A percentile compares a stretch with the other conserved stretches of the same genome.
phyloP scores from a whole-genome alignment of 1,140 invertebrate genomes.

The Drosophila ambigua region DNA sequence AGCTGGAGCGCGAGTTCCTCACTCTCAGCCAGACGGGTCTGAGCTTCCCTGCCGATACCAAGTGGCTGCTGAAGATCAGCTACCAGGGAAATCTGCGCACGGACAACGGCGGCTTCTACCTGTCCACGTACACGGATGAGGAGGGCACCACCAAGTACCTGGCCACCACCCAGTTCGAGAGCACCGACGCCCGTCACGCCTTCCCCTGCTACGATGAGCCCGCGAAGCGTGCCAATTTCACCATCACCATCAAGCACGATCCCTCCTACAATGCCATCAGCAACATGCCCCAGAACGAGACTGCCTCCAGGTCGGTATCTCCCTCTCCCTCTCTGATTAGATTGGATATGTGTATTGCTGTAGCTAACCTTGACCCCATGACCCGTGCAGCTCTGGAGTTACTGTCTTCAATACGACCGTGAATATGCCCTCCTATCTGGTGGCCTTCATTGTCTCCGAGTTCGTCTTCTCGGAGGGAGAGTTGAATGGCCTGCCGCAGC shows the following conservation, averaged over 20 bases:
- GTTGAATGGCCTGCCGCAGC: slow-evolving; percentile 77
- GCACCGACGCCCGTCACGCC: slow-evolving; percentile 90
- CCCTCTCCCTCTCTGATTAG: neutral
- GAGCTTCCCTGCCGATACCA: slow-evolving; percentile 46
- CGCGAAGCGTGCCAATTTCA: slow-evolving; percentile 90
- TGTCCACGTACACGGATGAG: slow-evolving; percentile 88
- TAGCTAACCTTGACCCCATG: no score
- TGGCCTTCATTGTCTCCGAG: slow-evolving; percentile 80
- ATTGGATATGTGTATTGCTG: neutral
- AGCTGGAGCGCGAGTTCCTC: slow-evolving; percentile 68
- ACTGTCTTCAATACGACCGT: slow-evolving; percentile 59
- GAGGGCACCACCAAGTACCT: slow-evolving; percentile 86
- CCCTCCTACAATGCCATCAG: slow-evolving; percentile 87
- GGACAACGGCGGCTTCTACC: slow-evolving; percentile 91
- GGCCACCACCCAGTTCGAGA: slow-evolving; percentile 91
- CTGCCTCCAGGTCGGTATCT: slow-evolving; percentile 43
- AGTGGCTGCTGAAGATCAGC: slow-evolving; percentile 84
- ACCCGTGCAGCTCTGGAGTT: slow-evolving; percentile 44
- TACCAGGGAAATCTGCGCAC: slow-evolving; percentile 85
- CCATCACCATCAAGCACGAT: slow-evolving; percentile 87
- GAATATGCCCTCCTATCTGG: slow-evolving; percentile 73
- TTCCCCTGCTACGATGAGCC: slow-evolving; percentile 97
- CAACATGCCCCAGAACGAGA: slow-evolving; percentile 87
- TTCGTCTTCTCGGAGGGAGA: slow-evolving; percentile 84
- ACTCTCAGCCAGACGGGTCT: slow-evolving; percentile 53